Base-by-base conservation (phyloP, 2,888 invertebrate genomes). In the Monoplex corrugatus region DNA sequence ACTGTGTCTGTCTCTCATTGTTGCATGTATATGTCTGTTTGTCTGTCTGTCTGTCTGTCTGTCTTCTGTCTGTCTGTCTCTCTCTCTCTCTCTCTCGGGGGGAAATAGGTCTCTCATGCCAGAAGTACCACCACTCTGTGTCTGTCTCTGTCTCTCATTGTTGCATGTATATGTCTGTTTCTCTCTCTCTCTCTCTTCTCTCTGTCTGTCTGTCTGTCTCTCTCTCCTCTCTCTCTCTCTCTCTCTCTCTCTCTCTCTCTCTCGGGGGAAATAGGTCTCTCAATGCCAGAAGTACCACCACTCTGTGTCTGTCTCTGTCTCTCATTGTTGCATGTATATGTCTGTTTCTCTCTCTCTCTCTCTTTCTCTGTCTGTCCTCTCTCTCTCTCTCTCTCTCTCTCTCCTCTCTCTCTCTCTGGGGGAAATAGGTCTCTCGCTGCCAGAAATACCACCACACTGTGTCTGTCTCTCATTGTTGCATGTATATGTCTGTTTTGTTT, bases 221-320 rank as follows among this genome's bases (percentile, higher is more conserved):
- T 23, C 19, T 0, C 43, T 23, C 19, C 1, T 80, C 80, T 38
- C 19, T 80, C 43, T 40, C 40, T 28, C 40, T 80, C 43, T 80
- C 80, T 43, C 43, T 80, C 40, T 80, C 40, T 80, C 80, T 80
- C 40, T 40, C 43, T 80, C 40, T 80, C 80, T 43, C 2, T 43
- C 43, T 6, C 0, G 50, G 23, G 50, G 1, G 3, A 3, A 50
- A 50, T 13, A 50, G 23, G 23, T 13, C 16, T 19, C 13, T 50
- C 50, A 50, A 50, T 50, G n/a, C n/a, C 50, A 50, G 50, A 50
- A 50, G 50, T 50, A 50, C 19, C 35, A 8, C n/a, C 38, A 2
- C 19, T 38, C 75, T 38, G 10, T 32, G 3, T 75, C 75, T 75
- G 35, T 75, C 75, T 75, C 13, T 75, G 0, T 38, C 10, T 75